Evolutionary conservation across 2,888 invertebrate genomes (phyloP).

Genomic region (Entomobrya proxima): DNA sequence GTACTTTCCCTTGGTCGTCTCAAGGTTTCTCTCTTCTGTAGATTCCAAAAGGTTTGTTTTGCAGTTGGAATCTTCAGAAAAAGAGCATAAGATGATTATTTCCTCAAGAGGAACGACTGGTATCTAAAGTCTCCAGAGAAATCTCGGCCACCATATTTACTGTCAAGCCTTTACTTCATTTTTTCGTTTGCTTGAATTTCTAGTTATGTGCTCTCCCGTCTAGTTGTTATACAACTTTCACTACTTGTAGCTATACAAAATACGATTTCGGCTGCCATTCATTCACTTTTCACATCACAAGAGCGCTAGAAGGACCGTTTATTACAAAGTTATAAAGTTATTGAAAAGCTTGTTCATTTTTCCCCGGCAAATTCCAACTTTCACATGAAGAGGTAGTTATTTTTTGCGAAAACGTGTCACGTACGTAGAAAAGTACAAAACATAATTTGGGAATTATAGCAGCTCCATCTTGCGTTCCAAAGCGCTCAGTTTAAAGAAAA

Average conservation of each 20-base stretch:
- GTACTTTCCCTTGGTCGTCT: neutral
- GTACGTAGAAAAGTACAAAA: neutral
- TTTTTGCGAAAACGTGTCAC: neutral
- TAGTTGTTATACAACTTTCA: neutral
- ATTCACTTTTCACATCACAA: no score
- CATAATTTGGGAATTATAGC: neutral
- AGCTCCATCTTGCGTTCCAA: neutral
- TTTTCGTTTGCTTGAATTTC: neutral
- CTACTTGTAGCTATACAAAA: neutral
- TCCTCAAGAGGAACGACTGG: conserved; percentile 20
- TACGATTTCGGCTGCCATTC: neutral
- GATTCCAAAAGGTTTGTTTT: neutral
- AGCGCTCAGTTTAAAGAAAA: neutral
- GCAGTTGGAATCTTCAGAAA: conserved; percentile 30
- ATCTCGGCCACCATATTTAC: conserved; percentile 40
- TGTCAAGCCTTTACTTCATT: conserved; percentile 12
- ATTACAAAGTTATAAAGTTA: neutral
- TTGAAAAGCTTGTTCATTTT: neutral
- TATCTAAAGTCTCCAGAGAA: conserved; percentile 45
- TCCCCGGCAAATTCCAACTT: neutral
- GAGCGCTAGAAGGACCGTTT: no score
- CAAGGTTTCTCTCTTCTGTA: neutral
- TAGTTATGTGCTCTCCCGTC: neutral
- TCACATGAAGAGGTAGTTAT: neutral
- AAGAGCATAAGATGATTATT: conserved; percentile 45